Evolutionary conservation across 2,797 vertebrate species (phyloP).

Genomic region (Psittacula echo): DNA sequence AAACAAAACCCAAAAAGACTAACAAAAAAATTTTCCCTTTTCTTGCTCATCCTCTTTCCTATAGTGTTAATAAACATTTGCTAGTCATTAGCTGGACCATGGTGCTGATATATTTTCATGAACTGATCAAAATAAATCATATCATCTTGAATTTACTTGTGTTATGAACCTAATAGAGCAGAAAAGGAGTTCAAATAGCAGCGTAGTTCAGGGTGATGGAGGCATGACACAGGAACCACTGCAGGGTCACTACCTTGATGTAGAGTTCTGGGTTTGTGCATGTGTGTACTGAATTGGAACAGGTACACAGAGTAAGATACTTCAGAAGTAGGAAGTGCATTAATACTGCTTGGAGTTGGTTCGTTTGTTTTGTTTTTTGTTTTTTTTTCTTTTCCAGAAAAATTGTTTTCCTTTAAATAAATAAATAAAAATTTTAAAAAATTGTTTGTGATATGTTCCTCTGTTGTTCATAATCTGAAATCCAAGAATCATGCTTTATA

Average conservation of each 20-base stretch:
- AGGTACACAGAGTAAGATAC: neutral
- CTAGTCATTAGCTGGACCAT: neutral
- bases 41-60: neutral
- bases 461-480: neutral
- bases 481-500: neutral
- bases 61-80: neutral
- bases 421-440: neutral
- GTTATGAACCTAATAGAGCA: neutral
- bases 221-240: neutral
- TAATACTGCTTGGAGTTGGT: neutral
- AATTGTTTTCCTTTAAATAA: neutral
- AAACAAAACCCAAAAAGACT: neutral
- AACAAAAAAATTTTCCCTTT: neutral
- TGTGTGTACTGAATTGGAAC: neutral
- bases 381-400: neutral
- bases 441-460: neutral
- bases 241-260: neutral
- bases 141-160: neutral
- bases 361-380: no score
- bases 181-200: neutral
- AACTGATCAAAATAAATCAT: neutral
- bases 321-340: neutral
- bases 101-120: neutral
- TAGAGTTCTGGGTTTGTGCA: neutral
- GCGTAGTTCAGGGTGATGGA: neutral